phyloP scores from a whole-genome alignment of 2,113 vertebrate genomes.

The Apteryx owenii region DNA sequence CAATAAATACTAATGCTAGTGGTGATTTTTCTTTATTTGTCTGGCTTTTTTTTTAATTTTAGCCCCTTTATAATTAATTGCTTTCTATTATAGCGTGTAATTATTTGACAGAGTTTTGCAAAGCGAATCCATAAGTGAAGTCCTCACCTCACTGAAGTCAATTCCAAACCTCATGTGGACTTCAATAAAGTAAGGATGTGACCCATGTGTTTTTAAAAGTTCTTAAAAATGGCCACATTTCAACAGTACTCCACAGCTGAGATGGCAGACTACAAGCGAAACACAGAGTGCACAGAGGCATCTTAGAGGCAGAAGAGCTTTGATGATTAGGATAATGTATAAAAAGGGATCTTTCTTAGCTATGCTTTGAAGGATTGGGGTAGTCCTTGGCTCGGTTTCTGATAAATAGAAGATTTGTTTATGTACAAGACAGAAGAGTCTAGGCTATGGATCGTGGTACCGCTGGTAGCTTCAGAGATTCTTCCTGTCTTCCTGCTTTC shows the following conservation, averaged over 20 bases:
- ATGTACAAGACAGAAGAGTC: not conserved
- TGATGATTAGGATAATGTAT: not conserved
- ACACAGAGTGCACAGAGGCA: fast-evolving
- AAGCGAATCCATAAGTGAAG: not conserved
- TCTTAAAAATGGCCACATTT: not conserved
- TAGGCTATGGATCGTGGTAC: not conserved
- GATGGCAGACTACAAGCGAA: not conserved
- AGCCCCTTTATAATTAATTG: not conserved
- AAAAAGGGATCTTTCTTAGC: not conserved
- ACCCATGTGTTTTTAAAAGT: not conserved
- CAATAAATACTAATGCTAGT: conserved; percentile 10
- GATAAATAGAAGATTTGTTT: not conserved
- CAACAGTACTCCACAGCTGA: not conserved
- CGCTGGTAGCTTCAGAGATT: too few species aligned
- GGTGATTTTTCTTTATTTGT: not conserved
- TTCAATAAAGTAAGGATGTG: not conserved
- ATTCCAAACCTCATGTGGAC: not conserved
- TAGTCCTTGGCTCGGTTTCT: not conserved
- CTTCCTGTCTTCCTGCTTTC: not conserved
- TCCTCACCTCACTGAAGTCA: not conserved
- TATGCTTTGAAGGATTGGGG: not conserved
- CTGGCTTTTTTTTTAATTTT: not conserved
- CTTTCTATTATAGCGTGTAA: not conserved
- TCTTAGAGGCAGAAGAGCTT: not conserved
- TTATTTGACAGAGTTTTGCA: not conserved